Evolutionary conservation across 2,113 vertebrate genomes (phyloP).

Genomic region (Scartelaos histophorus): DNA sequence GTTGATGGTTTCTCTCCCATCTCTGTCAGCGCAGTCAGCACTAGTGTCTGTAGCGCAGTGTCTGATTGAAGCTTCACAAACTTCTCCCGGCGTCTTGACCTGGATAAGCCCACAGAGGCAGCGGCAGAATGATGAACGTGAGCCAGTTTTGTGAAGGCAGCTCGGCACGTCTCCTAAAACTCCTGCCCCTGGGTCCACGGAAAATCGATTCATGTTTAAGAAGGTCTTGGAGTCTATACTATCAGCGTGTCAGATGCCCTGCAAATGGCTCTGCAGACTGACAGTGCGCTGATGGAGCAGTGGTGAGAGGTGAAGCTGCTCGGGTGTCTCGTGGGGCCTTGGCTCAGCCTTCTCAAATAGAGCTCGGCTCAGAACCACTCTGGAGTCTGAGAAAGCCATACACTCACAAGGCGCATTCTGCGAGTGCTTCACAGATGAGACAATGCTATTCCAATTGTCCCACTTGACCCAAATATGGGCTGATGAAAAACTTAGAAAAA

Average conservation of each 20-base stretch:
- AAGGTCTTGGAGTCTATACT: constrained; percentile 18
- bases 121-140: constrained; percentile 16
- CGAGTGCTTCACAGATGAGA: background rate
- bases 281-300: constrained; percentile 16
- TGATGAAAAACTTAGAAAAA: background rate
- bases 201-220: constrained; percentile 46
- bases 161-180: constrained; percentile 19
- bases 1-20: background rate
- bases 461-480: background rate
- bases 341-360: constrained; percentile 1
- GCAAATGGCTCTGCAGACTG: constrained; percentile 16
- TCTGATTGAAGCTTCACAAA: constrained; percentile 17
- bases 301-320: constrained; percentile 24
- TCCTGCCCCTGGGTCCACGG: constrained; percentile 12
- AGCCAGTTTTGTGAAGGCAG: constrained; percentile 23
- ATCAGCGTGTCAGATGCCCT: constrained; percentile 9
- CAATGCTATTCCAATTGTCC: constrained; percentile 3
- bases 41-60: constrained; percentile 11
- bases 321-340: constrained; percentile 5
- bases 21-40: background rate
- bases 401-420: background rate
- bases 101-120: constrained; percentile 10
- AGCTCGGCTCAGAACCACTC: background rate
- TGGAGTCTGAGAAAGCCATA: constrained; percentile 5
- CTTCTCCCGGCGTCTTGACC: constrained; percentile 16